These are phyloP conservation scores for Bubalus kerabau DNA, from an alignment of 2,113 vertebrate species.

Conservation along the genomic window DNA sequence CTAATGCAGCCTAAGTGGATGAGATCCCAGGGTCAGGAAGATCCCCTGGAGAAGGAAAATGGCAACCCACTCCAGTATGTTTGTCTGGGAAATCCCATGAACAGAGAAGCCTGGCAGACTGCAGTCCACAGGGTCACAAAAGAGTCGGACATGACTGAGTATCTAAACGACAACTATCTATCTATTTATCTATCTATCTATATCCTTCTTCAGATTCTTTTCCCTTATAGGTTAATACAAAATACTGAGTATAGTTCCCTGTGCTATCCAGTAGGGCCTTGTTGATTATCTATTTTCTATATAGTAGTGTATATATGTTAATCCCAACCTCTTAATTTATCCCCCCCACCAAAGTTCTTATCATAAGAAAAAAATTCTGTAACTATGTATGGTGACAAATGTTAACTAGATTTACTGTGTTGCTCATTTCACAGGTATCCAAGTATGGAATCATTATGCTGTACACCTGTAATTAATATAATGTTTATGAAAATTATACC, in stretches of 20 bases:
- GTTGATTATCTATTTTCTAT: neutral
- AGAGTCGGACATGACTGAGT: neutral
- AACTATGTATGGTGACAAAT: neutral
- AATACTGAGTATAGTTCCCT: neutral
- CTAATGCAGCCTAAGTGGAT: neutral
- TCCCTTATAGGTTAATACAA: neutral
- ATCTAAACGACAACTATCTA: neutral
- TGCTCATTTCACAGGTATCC: neutral
- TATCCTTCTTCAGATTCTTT: neutral
- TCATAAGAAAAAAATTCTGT: neutral
- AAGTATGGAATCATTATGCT: rapidly evolving
- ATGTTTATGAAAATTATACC: neutral
- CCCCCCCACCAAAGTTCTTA: neutral
- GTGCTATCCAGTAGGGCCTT: neutral
- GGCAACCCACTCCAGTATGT: neutral
- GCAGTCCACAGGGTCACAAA: neutral
- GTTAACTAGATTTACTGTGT: no score
- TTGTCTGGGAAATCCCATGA: neutral
- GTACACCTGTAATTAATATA: neutral
- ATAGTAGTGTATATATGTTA: neutral
- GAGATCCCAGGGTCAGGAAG: neutral
- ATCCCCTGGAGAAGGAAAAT: neutral
- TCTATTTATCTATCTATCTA: neutral
- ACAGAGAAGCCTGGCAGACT: neutral
- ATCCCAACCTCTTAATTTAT: neutral